Conservation (phyloP, 2,888 invertebrate genomes). For the Eucriotettix oculatus region DNA sequence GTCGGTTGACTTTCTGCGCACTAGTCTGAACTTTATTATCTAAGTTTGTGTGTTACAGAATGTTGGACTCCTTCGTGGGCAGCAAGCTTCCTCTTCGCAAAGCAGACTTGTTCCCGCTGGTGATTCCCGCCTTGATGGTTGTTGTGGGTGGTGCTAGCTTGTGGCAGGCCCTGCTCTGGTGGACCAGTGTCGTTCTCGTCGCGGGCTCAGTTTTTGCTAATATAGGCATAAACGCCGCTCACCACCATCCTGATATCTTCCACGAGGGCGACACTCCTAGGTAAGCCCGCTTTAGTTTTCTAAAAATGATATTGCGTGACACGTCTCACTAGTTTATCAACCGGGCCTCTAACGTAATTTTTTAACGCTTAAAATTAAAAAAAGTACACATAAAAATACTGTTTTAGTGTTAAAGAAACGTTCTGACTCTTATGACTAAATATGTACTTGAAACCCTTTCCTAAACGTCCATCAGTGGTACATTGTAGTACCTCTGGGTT, state of each 20-base stretch:
- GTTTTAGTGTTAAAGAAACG: no score
- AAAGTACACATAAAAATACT: no score
- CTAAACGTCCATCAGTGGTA: no score
- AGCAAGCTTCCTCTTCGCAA: background rate
- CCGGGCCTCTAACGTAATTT: no score
- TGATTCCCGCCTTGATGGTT: slow-evolving; percentile 11
- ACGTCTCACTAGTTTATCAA: no score
- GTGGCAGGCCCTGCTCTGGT: slow-evolving; percentile 27
- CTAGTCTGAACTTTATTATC: no score
- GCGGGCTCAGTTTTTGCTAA: slow-evolving; percentile 42
- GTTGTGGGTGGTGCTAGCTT: slow-evolving; percentile 16
- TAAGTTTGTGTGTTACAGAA: background rate
- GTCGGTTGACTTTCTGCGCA: no score
- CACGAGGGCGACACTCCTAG: slow-evolving; percentile 58
- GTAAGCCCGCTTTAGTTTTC: slow-evolving; percentile 16
- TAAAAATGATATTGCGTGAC: background rate
- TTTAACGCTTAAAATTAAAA: no score
- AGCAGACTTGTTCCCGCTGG: slow-evolving; percentile 1
- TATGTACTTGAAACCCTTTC: no score
- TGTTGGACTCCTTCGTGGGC: background rate
- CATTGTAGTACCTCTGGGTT: no score
- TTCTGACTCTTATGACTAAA: no score
- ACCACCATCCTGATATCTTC: slow-evolving; percentile 62
- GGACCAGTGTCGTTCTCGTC: slow-evolving; percentile 35
- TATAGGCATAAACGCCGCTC: slow-evolving; percentile 55